Percentiles rank a stretch among this genome's conserved stretches.
phyloP scores from a whole-genome alignment of 2,797 vertebrate genomes.

The Diplodus puntazzo region DNA sequence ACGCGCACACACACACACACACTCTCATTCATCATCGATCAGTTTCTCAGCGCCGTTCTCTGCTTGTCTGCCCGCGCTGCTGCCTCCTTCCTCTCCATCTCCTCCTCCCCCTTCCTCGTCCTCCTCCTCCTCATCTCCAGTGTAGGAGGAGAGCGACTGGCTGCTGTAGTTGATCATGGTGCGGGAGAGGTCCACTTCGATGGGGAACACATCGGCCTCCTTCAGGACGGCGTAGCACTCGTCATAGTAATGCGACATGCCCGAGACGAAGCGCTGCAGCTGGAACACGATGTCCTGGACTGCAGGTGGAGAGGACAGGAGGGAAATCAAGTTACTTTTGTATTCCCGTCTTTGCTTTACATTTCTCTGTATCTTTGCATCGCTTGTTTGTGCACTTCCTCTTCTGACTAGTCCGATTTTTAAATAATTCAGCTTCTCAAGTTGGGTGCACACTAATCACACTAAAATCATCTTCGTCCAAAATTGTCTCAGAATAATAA shows the following conservation, averaged over 20 bases:
- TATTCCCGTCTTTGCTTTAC: neutral
- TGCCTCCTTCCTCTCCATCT: conserved; percentile 50
- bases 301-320: conserved; percentile 61
- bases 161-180: conserved; percentile 94
- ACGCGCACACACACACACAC: conserved; percentile 39
- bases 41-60: conserved; percentile 88
- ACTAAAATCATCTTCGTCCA: neutral
- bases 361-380: neutral
- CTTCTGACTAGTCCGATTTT: neutral
- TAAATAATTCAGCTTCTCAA: neutral
- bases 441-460: neutral
- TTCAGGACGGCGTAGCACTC: conserved; percentile 95
- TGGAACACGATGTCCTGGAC: conserved; percentile 99
- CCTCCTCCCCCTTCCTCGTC: conserved; percentile 62
- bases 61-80: conserved; percentile 42
- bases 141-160: conserved; percentile 86
- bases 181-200: conserved; percentile 97
- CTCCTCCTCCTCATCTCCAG: conserved; percentile 86
- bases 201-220: conserved; percentile 97
- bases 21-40: conserved; percentile 85
- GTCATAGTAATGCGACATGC: conserved; percentile 96
- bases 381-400: neutral
- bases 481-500: neutral
- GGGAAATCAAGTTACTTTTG: neutral
- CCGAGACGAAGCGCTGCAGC: conserved; percentile 97